These are phyloP conservation scores for Cacoxenus indagator DNA, from an alignment of 2,888 invertebrate species.

Conservation along the genomic window DNA sequence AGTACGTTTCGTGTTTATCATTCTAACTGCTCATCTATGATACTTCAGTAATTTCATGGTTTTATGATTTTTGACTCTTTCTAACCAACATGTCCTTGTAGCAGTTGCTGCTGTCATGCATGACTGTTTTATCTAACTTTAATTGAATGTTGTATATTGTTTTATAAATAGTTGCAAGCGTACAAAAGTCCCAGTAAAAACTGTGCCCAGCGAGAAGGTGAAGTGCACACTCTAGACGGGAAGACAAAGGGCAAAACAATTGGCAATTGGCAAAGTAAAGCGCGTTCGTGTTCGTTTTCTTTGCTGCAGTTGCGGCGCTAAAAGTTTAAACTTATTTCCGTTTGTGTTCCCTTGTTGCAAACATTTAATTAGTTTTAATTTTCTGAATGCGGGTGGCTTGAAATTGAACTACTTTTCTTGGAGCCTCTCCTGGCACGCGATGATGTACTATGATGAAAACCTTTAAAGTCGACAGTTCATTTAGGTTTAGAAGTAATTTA, in stretches of 20 bases:
- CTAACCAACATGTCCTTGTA: conserved; percentile 10
- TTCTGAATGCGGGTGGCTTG: not conserved
- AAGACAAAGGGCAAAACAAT: conserved; percentile 42
- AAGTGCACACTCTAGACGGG: conserved; percentile 24
- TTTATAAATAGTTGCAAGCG: conserved; percentile 31
- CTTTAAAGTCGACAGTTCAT: too few species aligned
- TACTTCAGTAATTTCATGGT: conserved; percentile 34
- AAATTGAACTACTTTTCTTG: too few species aligned
- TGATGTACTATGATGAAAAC: too few species aligned
- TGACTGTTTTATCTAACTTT: conserved; percentile 23
- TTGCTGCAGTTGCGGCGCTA: conserved; percentile 27
- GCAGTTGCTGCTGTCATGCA: conserved; percentile 23
- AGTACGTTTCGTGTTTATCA: too few species aligned
- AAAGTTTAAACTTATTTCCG: conserved; percentile 64
- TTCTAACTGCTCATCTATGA: too few species aligned
- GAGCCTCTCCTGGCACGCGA: too few species aligned
- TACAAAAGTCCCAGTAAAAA: conserved; percentile 28
- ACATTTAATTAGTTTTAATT: conserved; percentile 58
- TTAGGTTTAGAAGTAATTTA: too few species aligned
- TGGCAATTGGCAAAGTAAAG: conserved; percentile 48
- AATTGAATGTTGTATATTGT: conserved; percentile 29
- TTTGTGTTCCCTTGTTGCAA: conserved; percentile 39
- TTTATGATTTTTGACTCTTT: conserved; percentile 23
- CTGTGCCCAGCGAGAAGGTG: not conserved
- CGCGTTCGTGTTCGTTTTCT: conserved; percentile 41